These are phyloP conservation scores for Cyrtonyx montezumae DNA, from an alignment of 2,113 vertebrate genomes.

Conservation along the genomic window DNA sequence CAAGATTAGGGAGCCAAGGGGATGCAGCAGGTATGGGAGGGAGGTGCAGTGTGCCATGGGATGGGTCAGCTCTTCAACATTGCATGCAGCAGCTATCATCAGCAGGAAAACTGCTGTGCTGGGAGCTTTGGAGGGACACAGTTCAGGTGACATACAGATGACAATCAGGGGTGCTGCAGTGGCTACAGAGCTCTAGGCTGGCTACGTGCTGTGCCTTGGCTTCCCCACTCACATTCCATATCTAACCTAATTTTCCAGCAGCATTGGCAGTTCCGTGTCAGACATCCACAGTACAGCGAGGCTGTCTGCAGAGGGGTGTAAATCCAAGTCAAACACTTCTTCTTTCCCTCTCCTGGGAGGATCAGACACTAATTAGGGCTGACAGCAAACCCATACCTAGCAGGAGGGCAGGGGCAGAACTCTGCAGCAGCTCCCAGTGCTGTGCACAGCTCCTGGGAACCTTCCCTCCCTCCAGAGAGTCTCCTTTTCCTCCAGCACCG, in stretches of 20 bases:
- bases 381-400: background rate
- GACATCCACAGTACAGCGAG: fast-evolving
- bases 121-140: background rate
- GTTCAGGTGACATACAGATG: background rate
- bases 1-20: fast-evolving
- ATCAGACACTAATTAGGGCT: background rate
- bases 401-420: background rate
- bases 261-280: background rate
- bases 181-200: background rate
- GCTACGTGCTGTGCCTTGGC: fast-evolving
- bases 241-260: background rate
- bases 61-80: background rate
- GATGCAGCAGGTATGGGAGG: background rate
- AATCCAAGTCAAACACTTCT: background rate
- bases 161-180: background rate
- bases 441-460: background rate
- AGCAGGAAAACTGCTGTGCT: background rate
- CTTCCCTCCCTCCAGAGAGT: background rate
- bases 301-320: background rate
- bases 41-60: background rate
- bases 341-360: background rate
- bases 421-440: fast-evolving
- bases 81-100: fast-evolving
- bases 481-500: background rate
- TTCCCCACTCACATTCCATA: fast-evolving